These are phyloP conservation scores for Habropoda laboriosa DNA, from an alignment of 1,140 invertebrate genomes.

Conservation along the genomic window DNA sequence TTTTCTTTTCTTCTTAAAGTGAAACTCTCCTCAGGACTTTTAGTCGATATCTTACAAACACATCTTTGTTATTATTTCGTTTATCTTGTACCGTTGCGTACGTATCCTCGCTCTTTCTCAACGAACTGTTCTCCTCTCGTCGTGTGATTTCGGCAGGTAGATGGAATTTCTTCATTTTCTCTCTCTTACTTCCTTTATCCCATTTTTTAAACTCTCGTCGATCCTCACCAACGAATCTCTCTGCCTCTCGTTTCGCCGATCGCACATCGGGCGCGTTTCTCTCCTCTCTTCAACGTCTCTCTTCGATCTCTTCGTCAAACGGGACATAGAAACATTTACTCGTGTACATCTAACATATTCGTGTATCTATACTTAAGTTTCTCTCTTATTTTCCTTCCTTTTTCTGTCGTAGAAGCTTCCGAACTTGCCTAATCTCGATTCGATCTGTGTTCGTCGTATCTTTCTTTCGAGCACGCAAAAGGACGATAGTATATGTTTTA, in stretches of 20 bases:
- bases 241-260: neutral
- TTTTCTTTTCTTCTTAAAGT: no score
- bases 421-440: neutral
- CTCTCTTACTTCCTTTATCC: neutral
- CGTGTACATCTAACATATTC: constrained; percentile 27
- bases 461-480: neutral
- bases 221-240: neutral
- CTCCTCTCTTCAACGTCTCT: neutral
- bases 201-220: neutral
- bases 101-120: constrained; percentile 72
- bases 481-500: neutral
- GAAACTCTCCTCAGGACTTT: constrained; percentile 72
- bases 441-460: neutral
- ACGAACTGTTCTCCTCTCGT: constrained; percentile 57
- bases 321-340: constrained; percentile 14
- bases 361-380: neutral
- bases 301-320: neutral
- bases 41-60: constrained; percentile 77
- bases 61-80: constrained; percentile 45
- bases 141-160: constrained; percentile 17
- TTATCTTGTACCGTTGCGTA: constrained; percentile 78
- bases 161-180: neutral
- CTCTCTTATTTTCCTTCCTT: neutral
- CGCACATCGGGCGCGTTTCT: constrained; percentile 3
- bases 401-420: neutral